These are phyloP conservation scores for Apantesis nais DNA, from an alignment of 2,888 invertebrate genomes.

Conservation along the genomic window DNA sequence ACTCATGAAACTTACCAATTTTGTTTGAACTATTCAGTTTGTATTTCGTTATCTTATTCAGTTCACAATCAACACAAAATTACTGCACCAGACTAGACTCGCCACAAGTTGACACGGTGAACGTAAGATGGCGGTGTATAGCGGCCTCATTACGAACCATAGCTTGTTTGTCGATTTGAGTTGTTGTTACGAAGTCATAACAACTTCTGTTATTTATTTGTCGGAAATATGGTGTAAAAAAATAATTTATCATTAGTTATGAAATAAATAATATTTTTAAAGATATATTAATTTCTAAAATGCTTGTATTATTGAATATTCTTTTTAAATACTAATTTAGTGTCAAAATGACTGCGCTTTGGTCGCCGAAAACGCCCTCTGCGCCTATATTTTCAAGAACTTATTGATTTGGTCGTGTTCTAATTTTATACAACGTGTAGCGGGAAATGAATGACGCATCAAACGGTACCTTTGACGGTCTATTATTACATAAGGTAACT, in stretches of 20 bases:
- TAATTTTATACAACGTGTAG: slow-evolving; percentile 57
- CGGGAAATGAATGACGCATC: slow-evolving; percentile 55
- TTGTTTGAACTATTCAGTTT: slow-evolving; percentile 65
- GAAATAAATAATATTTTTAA: not conserved
- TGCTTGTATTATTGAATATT: not conserved
- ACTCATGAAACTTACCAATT: slow-evolving; percentile 73
- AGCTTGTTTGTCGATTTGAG: slow-evolving; percentile 36
- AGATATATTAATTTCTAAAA: not conserved
- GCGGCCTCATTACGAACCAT: slow-evolving; percentile 50
- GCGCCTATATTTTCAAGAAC: slow-evolving; percentile 44
- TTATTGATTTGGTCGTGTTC: slow-evolving; percentile 72
- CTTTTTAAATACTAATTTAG: slow-evolving; percentile 3
- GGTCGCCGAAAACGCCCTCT: slow-evolving; percentile 69
- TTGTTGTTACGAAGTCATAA: slow-evolving; percentile 43
- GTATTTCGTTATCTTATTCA: slow-evolving; percentile 65
- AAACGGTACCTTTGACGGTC: slow-evolving; percentile 49
- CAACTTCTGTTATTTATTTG: slow-evolving; percentile 9
- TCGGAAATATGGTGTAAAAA: not conserved
- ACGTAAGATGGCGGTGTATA: slow-evolving; percentile 82
- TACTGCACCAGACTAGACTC: slow-evolving; percentile 67
- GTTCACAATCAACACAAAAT: slow-evolving; percentile 71
- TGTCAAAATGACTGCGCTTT: slow-evolving; percentile 46
- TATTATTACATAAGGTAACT: slow-evolving; percentile 57
- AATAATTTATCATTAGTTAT: not conserved
- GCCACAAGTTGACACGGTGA: slow-evolving; percentile 72